These are phyloP conservation scores for Armadillidium nasatum DNA, from an alignment of 1,140 invertebrate genomes.

Conservation along the genomic window DNA sequence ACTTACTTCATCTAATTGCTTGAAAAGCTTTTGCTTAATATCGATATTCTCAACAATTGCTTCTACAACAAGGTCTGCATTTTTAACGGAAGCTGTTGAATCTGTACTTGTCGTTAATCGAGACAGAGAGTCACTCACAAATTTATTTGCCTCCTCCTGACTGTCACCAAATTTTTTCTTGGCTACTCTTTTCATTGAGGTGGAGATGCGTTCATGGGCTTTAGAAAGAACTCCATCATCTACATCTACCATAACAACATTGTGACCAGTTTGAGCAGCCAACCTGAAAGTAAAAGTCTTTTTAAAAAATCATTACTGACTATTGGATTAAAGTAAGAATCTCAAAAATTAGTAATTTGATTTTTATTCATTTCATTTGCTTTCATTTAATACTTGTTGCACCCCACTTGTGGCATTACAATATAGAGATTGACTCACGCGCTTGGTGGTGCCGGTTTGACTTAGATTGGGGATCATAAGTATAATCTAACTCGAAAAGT, in stretches of 20 bases:
- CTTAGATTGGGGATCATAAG: no score
- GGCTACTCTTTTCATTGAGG: slow-evolving; percentile 65
- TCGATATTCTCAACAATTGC: slow-evolving; percentile 81
- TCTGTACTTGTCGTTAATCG: slow-evolving; percentile 51
- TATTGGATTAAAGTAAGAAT: no score
- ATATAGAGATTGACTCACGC: no score
- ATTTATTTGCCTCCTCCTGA: slow-evolving; percentile 50
- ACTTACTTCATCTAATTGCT: slow-evolving; percentile 51
- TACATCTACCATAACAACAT: slow-evolving; percentile 54
- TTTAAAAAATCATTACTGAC: neutral
- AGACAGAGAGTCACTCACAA: no score
- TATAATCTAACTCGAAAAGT: no score
- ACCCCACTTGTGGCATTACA: no score
- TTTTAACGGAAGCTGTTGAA: slow-evolving; percentile 58
- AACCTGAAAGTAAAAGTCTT: slow-evolving; percentile 62
- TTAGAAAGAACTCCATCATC: slow-evolving; percentile 65
- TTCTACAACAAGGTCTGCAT: slow-evolving; percentile 74
- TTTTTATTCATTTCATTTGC: no score
- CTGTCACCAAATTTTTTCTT: slow-evolving; percentile 65
- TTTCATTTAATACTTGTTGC: no score
- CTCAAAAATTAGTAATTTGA: no score
- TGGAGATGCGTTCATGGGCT: slow-evolving; percentile 61
- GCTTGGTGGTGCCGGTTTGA: no score
- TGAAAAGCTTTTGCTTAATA: slow-evolving; percentile 73
- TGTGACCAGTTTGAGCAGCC: slow-evolving; percentile 65